A percentile compares a stretch with the other conserved stretches of the same genome.
phyloP scores from a whole-genome alignment of 2,113 vertebrate species.

The Larimichthys crocea region DNA sequence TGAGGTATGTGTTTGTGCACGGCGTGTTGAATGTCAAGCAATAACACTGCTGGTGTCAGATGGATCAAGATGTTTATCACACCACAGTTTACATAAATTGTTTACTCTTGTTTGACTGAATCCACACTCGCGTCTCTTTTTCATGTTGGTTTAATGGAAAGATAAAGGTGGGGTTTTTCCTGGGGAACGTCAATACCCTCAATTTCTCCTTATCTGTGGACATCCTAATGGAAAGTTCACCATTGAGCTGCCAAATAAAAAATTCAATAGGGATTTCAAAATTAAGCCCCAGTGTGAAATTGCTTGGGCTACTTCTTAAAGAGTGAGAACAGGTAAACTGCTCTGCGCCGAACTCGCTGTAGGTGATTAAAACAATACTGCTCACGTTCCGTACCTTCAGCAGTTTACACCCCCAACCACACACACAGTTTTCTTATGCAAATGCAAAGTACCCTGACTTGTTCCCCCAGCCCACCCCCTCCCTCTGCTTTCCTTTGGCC shows the following conservation, averaged over 20 bases:
- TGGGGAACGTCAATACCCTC: conserved; percentile 78
- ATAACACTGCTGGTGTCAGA: conserved; percentile 16
- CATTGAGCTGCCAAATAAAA: conserved; percentile 73
- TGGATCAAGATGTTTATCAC: conserved; percentile 53
- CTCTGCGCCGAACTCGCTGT: conserved; percentile 44
- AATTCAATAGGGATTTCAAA: conserved; percentile 81
- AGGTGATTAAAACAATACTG: conserved; percentile 57
- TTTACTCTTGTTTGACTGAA: conserved; percentile 44
- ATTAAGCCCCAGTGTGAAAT: conserved; percentile 72
- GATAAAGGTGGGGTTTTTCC: conserved; percentile 68
- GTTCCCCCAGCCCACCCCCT: conserved; percentile 24
- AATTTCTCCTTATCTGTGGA: conserved; percentile 81
- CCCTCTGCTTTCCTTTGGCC: conserved; percentile 67
- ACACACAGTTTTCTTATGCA: conserved; percentile 68
- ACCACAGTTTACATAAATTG: conserved; percentile 53
- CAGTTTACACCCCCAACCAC: conserved; percentile 20
- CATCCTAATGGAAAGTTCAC: conserved; percentile 80
- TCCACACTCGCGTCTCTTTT: conserved; percentile 41
- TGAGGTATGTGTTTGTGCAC: conserved; percentile 82
- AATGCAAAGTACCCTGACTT: conserved; percentile 58
- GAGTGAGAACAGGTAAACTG: conserved; percentile 47
- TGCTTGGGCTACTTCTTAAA: conserved; percentile 45
- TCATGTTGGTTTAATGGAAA: conserved; percentile 62
- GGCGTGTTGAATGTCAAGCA: conserved; percentile 52
- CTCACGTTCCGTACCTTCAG: conserved; percentile 38